Evolutionary conservation across 2,888 invertebrate genomes (phyloP).

Genomic region (Patella pellucida): DNA sequence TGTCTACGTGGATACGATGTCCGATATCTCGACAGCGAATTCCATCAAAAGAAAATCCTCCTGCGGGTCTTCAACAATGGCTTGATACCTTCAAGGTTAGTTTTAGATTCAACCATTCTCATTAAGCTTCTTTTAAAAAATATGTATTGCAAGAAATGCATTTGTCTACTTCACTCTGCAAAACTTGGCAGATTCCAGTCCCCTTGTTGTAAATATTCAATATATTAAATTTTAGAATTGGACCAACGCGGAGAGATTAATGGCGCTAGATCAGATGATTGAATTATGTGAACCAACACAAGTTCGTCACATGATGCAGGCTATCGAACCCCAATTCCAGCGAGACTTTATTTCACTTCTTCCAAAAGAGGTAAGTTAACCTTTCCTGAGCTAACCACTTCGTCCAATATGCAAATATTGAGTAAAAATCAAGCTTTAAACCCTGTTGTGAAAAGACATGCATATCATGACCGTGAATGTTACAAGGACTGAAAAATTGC

Average conservation of each 20-base stretch:
- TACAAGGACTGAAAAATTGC: too few species aligned
- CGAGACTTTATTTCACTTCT: slow-evolving; percentile 96
- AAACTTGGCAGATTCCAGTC: too few species aligned
- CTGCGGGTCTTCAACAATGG: slow-evolving; percentile 83
- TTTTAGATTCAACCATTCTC: neutral
- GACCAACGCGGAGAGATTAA: slow-evolving; percentile 89
- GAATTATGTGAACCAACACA: slow-evolving; percentile 91
- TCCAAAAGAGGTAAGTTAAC: slow-evolving; percentile 83
- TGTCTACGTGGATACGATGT: slow-evolving; percentile 18
- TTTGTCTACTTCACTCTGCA: too few species aligned
- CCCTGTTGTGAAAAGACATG: too few species aligned
- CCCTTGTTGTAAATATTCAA: neutral
- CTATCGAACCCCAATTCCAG: slow-evolving; percentile 98
- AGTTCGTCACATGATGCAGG: slow-evolving; percentile 96
- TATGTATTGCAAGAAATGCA: too few species aligned
- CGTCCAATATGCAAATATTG: too few species aligned
- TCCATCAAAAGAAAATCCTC: slow-evolving; percentile 85
- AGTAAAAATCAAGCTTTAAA: too few species aligned
- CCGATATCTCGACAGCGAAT: slow-evolving; percentile 54
- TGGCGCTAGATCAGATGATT: slow-evolving; percentile 91
- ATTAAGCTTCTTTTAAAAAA: too few species aligned
- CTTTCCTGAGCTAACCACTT: too few species aligned
- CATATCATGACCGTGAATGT: too few species aligned
- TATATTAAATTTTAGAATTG: slow-evolving; percentile 76
- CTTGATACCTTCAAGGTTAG: slow-evolving; percentile 80